phyloP scores from a whole-genome alignment of 2,888 invertebrate genomes.

The Rhyacophila evoluta region DNA sequence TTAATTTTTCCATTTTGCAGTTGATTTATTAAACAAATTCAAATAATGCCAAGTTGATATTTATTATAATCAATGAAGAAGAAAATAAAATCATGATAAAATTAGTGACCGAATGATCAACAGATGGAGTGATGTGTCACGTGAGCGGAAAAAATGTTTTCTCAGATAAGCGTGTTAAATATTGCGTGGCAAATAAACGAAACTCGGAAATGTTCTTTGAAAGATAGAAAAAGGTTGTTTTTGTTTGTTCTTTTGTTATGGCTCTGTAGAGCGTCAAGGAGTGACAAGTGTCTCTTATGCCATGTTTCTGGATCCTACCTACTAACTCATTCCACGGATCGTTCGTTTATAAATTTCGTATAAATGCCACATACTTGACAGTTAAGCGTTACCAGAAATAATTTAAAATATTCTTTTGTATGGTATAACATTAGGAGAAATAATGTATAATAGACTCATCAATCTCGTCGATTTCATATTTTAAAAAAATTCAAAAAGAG shows the following conservation, averaged over 20 bases:
- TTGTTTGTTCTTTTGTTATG: background rate
- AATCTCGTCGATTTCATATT: too few relatives aligned
- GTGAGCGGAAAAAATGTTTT: background rate
- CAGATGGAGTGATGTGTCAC: background rate
- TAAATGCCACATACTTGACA: background rate
- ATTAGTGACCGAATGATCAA: background rate
- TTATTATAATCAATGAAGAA: background rate
- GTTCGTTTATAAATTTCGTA: background rate
- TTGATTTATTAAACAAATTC: too few relatives aligned
- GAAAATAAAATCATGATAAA: background rate
- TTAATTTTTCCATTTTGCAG: too few relatives aligned
- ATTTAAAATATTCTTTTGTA: too few relatives aligned
- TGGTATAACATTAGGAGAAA: too few relatives aligned
- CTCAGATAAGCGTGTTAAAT: background rate
- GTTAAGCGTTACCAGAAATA: too few relatives aligned
- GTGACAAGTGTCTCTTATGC: background rate
- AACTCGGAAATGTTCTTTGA: slow-evolving; percentile 3
- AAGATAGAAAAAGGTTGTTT: background rate
- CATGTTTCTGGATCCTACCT: background rate
- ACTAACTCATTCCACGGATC: background rate
- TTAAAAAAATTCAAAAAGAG: too few relatives aligned
- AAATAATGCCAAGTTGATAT: too few relatives aligned
- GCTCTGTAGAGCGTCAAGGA: background rate
- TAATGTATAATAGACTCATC: too few relatives aligned
- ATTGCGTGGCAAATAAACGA: slow-evolving; percentile 1